Base-by-base conservation (phyloP, 2,888 invertebrate genomes). In the Apamea sordens region DNA sequence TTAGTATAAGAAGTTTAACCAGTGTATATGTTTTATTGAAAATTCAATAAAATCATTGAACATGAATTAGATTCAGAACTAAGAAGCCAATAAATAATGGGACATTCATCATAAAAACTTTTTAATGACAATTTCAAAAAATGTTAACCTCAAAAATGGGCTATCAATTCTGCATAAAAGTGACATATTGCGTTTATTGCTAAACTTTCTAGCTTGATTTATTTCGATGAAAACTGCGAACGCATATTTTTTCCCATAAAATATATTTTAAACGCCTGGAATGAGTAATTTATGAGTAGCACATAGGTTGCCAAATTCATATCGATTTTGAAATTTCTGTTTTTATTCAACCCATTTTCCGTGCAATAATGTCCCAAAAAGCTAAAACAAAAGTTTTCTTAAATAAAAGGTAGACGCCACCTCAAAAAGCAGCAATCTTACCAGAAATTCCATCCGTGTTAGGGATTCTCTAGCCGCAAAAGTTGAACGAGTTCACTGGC, bases 111-210 rank as follows among this genome's bases (percentile, higher is more conserved):
- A 24, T 41, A 56, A 69, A 50, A 47, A 21, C 5, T 10, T 56
- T 32, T 59, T 61, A 70, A 13, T 47, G 65, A 36, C 24, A 71
- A 10, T 15, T 76, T 41, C 7, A 70, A 64, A 59, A 56, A 73
- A 41, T 8, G 21, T 36, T 1, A 36, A 71, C 13, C 53, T 6
- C 5, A 11, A 36, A 79, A 73, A 59, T 63, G 0, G 53, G 65
- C 70, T 64, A 73, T 85, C 2, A 61, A 71, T 73, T 81, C 67
- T 61, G 21, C 24, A 70, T 81, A 63, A 76, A 73, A 70, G 36
- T 44, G 47, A 47, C 41, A 70, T 50, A 61, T 73, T 81, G 61
- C 68, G 8, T 53, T 56, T 28, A 64, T n/a, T 71, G 67, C 32
- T 15, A 61, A 85, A 79, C n/a, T 71, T 74, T 79, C 0, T n/a